Evolutionary conservation across 2,113 vertebrate genomes (phyloP).

Genomic region (Cricetomys ansorgei): DNA sequence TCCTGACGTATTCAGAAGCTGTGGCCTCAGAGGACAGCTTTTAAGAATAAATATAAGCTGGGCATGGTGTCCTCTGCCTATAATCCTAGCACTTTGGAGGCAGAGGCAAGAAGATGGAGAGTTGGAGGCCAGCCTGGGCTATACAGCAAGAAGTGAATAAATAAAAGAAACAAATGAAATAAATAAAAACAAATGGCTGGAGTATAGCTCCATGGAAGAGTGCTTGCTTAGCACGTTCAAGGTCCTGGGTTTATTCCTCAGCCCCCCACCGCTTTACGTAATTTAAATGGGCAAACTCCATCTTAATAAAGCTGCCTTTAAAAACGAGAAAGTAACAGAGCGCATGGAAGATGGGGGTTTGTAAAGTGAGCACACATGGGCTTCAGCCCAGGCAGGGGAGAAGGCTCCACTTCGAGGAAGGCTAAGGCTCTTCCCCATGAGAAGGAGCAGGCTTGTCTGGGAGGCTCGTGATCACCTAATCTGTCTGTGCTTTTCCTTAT

Average conservation of each 20-base stretch:
- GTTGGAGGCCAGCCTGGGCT: neutral
- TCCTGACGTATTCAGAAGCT: constrained; percentile 25
- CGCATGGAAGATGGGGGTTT: neutral
- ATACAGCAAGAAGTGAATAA: neutral
- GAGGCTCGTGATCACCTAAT: neutral
- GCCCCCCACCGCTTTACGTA: neutral
- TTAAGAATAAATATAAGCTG: neutral
- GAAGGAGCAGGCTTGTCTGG: neutral
- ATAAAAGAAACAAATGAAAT: neutral
- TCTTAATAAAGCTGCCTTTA: neutral
- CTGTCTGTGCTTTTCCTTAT: neutral
- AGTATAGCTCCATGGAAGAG: neutral
- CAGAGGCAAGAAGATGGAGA: neutral
- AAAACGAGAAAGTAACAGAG: neutral
- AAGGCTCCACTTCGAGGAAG: neutral
- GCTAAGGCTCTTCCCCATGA: constrained; percentile 15
- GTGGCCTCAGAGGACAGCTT: constrained; percentile 31
- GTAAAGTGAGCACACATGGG: neutral
- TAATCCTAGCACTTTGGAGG: neutral
- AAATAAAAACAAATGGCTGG: neutral
- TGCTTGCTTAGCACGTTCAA: neutral
- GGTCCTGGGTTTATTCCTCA: neutral
- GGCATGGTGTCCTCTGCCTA: neutral
- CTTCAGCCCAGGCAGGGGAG: neutral
- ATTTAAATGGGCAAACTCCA: neutral